Evolutionary conservation across 2,888 invertebrate genomes (phyloP), one percentile per base, ranked within the genome.

Genomic region (Chelonus formosanus): DNA sequence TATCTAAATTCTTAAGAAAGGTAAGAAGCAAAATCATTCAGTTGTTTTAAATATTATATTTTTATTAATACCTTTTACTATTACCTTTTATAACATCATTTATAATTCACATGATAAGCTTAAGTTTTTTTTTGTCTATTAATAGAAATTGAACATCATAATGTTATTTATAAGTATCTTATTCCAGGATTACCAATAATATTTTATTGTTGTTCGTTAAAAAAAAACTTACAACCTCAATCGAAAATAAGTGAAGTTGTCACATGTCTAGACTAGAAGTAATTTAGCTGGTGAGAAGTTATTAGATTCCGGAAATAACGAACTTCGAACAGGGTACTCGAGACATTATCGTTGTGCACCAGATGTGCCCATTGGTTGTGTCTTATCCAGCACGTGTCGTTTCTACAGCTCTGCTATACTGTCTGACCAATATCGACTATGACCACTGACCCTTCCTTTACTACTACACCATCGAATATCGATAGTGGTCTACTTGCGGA

Each of bases 1-100:
- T 96, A 78, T 93, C 94, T 20, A 89, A 92, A 80, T 88, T 92
- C 77, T 88, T 96, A 67, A 89, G 95, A 86, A 95, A 93, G 89
- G 93, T 93, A 84, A 79, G 80, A 61, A 20, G 43, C 44, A 31
- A 5, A 3, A 34, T 67, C 3, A 20, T 20, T 20, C 20, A 20
- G 20, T 20, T 20, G 1, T 20, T 20, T 2, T 20, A 1, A 20
- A 20, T 20, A 20, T 20, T 20, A 20, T 20, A 20, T 20, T 20
- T 20, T 2, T 1, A 20, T 20, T 2, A 20, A 20, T 2, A 20
- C n/a, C n/a, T n/a, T n/a, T n/a, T n/a, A n/a, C 20, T 20, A 2
- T 20, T 20, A 20, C 20, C 2, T 20, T 20, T 20, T 20, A 20
- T 20, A 20, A 20, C 20, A 20, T 20, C 20, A 20, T 20, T 20